Conservation (phyloP, 2,888 invertebrate species). For the Lithophane socia region DNA sequence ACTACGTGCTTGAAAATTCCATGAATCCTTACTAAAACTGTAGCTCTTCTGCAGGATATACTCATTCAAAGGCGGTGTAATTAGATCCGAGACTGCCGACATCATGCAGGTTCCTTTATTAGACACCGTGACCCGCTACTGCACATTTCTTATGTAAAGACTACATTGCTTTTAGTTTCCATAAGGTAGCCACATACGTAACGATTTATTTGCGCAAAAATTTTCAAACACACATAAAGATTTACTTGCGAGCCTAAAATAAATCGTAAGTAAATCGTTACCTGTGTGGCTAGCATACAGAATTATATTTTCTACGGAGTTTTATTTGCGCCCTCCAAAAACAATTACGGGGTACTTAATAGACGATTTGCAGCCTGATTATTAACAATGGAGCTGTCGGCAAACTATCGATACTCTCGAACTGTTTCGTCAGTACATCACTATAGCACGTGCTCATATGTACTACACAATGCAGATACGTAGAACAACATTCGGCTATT, state of each 20-base stretch:
- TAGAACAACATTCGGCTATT: slow-evolving; percentile 47
- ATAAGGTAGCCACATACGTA: not conserved
- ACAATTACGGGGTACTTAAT: not conserved
- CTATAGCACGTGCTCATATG: slow-evolving; percentile 21
- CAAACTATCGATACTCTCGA: slow-evolving; percentile 9
- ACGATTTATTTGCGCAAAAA: too few relatives aligned
- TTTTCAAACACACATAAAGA: too few relatives aligned
- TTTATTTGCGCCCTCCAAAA: not conserved
- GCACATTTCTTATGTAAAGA: not conserved
- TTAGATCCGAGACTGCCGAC: not conserved
- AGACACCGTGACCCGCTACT: not conserved
- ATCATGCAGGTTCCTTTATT: not conserved
- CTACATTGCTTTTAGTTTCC: not conserved
- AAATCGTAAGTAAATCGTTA: too few relatives aligned
- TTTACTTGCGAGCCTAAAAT: too few relatives aligned
- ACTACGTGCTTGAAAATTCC: not conserved
- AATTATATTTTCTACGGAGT: not conserved
- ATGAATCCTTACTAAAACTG: not conserved
- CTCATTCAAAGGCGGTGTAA: not conserved
- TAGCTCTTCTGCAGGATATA: not conserved
- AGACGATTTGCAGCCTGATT: not conserved
- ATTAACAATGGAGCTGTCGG: not conserved
- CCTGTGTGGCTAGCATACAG: too few relatives aligned
- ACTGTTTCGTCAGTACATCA: slow-evolving; percentile 15
- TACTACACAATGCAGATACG: slow-evolving; percentile 53